Conservation (phyloP, 2,113 vertebrate genomes). For the Zapornia atra region DNA sequence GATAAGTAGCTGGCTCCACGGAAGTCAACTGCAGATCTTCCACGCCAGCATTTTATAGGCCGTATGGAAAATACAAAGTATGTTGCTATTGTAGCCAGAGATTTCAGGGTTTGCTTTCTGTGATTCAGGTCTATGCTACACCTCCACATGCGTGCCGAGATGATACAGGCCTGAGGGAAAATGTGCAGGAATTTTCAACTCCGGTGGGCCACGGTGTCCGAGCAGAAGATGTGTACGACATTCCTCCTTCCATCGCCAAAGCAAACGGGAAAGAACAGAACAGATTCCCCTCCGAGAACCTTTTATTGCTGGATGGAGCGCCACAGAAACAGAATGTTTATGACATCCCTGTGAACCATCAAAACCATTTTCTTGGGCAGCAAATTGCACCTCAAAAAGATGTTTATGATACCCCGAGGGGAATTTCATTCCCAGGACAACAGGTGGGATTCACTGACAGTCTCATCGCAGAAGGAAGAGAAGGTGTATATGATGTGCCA, state of each 20-base stretch:
- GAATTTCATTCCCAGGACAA: constrained; percentile 74
- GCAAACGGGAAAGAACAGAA: constrained; percentile 65
- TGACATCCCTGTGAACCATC: constrained; percentile 77
- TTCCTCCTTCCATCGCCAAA: constrained; percentile 85
- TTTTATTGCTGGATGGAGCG: constrained; percentile 44
- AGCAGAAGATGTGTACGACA: constrained; percentile 88
- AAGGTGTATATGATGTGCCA: constrained; percentile 89
- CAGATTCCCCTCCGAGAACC: constrained; percentile 78
- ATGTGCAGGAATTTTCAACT: constrained; percentile 86
- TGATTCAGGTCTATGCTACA: constrained; percentile 83
- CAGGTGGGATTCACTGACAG: constrained; percentile 63
- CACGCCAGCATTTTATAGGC: background rate
- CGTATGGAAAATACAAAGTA: background rate
- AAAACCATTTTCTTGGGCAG: constrained; percentile 62
- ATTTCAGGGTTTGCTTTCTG: constrained; percentile 4
- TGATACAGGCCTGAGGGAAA: constrained; percentile 76
- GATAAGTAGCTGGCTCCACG: background rate
- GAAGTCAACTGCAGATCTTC: background rate
- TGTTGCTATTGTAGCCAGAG: background rate
- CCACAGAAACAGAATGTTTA: constrained; percentile 76
- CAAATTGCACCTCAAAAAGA: constrained; percentile 76
- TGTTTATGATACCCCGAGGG: constrained; percentile 89
- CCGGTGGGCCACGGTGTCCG: constrained; percentile 67
- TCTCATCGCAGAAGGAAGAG: constrained; percentile 59
- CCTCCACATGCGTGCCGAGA: constrained; percentile 77